Percentiles rank a stretch among this genome's conserved stretches.
These are phyloP conservation scores for Parnassius glacialis DNA, from an alignment of 2,888 invertebrate species.

Conservation along the genomic window DNA sequence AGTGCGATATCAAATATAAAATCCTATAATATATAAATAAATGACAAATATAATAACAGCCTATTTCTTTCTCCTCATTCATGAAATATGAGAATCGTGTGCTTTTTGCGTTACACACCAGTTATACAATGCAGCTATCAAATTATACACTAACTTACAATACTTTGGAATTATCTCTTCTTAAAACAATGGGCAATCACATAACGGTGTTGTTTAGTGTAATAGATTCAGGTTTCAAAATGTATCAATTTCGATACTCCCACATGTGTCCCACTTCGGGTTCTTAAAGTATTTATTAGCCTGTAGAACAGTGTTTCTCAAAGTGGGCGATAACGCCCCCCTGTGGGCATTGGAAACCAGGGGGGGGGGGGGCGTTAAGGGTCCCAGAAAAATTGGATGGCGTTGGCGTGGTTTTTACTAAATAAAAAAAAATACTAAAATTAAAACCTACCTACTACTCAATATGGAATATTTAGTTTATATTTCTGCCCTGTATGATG, in stretches of 20 bases:
- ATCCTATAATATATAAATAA: neutral
- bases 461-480: no score
- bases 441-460: no score
- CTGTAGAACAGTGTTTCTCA: constrained; percentile 36
- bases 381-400: no score
- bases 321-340: no score
- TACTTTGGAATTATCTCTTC: constrained; percentile 37
- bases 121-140: no score
- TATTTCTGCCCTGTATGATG: no score
- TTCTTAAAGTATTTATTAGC: constrained; percentile 38
- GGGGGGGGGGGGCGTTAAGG: no score
- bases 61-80: neutral
- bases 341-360: no score
- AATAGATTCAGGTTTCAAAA: constrained; percentile 51
- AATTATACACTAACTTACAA: neutral
- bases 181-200: constrained; percentile 54
- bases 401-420: no score
- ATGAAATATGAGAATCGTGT: neutral
- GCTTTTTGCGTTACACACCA: constrained; percentile 1
- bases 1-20: neutral
- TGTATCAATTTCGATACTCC: constrained; percentile 56
- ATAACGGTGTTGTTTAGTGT: constrained; percentile 49
- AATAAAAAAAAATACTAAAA: no score
- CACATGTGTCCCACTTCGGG: constrained; percentile 52
- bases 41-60: no score